Evolutionary conservation across 2,113 vertebrate genomes (phyloP).

Genomic region (Oryzias celebensis): DNA sequence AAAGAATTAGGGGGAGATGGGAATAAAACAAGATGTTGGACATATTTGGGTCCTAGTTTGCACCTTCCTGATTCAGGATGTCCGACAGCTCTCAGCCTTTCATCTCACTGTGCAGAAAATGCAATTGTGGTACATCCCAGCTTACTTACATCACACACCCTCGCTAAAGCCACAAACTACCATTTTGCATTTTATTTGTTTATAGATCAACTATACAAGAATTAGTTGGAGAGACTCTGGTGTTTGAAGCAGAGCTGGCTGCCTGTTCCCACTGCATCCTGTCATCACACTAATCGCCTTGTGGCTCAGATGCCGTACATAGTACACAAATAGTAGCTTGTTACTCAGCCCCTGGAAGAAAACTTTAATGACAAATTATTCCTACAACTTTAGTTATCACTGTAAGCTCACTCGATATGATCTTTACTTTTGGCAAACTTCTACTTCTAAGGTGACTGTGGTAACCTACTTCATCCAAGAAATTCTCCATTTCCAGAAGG

Average conservation of each 20-base stretch:
- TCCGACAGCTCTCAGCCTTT: too few relatives aligned
- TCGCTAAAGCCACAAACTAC: not conserved
- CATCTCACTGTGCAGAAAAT: too few relatives aligned
- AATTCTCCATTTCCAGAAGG: not conserved
- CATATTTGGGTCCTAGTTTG: too few relatives aligned
- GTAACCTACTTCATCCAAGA: conserved; percentile 7
- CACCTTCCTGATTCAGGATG: too few relatives aligned
- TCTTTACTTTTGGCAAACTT: conserved; percentile 5
- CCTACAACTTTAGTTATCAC: not conserved
- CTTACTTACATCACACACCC: not conserved
- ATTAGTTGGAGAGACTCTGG: conserved; percentile 1
- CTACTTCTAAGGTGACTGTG: not conserved
- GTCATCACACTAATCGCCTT: conserved; percentile 7
- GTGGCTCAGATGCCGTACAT: conserved; percentile 1
- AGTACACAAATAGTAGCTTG: not conserved
- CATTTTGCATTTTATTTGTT: not conserved
- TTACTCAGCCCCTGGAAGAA: not conserved
- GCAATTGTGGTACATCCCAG: not conserved
- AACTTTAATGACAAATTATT: too few relatives aligned
- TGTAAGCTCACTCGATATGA: not conserved
- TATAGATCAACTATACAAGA: not conserved
- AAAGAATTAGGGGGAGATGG: too few relatives aligned
- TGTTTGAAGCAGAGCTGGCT: not conserved
- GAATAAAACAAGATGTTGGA: too few relatives aligned
- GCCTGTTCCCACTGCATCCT: not conserved